These are phyloP conservation scores for Lochmaea capreae DNA, from an alignment of 2,888 invertebrate genomes.

Conservation along the genomic window DNA sequence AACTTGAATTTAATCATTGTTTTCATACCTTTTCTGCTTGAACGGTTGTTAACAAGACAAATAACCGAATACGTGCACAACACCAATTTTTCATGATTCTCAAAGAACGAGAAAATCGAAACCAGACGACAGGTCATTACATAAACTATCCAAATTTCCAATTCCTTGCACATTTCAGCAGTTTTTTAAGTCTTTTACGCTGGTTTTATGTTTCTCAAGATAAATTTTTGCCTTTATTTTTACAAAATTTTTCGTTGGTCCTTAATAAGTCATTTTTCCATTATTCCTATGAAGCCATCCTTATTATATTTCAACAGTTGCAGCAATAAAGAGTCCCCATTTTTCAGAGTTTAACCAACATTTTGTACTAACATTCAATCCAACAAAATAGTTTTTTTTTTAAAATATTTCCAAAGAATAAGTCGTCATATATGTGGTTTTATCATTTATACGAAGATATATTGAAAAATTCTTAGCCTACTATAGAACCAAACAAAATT, in stretches of 20 bases:
- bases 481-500: too few relatives aligned
- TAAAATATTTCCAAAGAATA: too few relatives aligned
- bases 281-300: background rate
- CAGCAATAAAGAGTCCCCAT: too few relatives aligned
- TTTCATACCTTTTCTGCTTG: background rate
- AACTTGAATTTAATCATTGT: conserved; percentile 1
- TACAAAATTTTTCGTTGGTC: background rate
- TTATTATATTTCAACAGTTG: background rate
- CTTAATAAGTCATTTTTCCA: background rate
- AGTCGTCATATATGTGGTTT: too few relatives aligned
- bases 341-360: too few relatives aligned
- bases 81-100: conserved; percentile 16
- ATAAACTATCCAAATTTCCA: conserved; percentile 24
- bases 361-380: too few relatives aligned
- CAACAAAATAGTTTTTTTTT: too few relatives aligned
- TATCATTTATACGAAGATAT: too few relatives aligned
- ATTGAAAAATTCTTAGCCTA: too few relatives aligned
- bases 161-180: conserved; percentile 22
- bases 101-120: conserved; percentile 11
- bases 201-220: conserved; percentile 8
- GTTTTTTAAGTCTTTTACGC: conserved; percentile 16
- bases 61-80: conserved; percentile 1
- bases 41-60: conserved; percentile 6
- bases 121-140: conserved; percentile 23
- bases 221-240: background rate